Conservation (phyloP, 1,140 invertebrate genomes). For the Ips typographus region DNA sequence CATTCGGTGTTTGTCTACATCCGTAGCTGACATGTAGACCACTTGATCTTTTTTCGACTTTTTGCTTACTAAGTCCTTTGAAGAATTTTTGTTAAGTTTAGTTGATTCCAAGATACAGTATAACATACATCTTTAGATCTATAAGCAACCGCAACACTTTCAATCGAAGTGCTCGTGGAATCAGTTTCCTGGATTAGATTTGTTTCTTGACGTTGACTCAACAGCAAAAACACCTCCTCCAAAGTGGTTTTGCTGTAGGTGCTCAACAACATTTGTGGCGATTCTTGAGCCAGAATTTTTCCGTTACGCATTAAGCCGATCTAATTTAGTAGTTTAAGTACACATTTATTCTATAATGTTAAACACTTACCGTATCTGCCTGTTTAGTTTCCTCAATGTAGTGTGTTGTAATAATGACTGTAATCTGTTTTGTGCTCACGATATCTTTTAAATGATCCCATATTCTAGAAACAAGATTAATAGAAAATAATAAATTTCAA, state of each 20-base stretch:
- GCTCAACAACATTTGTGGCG: conserved; percentile 67
- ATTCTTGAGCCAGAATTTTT: conserved; percentile 79
- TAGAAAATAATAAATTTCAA: not conserved
- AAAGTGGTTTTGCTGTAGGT: conserved; percentile 65
- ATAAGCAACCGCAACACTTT: conserved; percentile 27
- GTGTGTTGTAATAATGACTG: conserved; percentile 90
- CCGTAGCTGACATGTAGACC: conserved; percentile 3
- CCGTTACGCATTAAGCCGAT: conserved; percentile 89
- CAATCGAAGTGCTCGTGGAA: conserved; percentile 16
- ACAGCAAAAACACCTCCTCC: conserved; percentile 72
- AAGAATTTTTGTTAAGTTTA: not conserved
- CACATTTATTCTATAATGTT: not conserved
- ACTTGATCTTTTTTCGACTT: conserved; percentile 11
- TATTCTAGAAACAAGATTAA: conserved; percentile 61
- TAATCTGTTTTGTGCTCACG: conserved; percentile 65
- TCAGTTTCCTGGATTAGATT: not conserved
- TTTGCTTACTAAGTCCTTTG: not conserved
- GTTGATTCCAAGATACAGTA: conserved; percentile 22
- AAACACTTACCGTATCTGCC: conserved; percentile 67
- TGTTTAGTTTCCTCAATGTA: conserved; percentile 91
- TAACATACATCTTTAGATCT: conserved; percentile 38
- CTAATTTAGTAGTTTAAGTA: conserved; percentile 56
- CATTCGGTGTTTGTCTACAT: conserved; percentile 37
- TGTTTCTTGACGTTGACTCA: conserved; percentile 62
- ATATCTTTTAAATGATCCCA: conserved; percentile 84